phyloP scores from a whole-genome alignment of 2,797 vertebrate genomes.

The Heteromormyrus szaboi region DNA sequence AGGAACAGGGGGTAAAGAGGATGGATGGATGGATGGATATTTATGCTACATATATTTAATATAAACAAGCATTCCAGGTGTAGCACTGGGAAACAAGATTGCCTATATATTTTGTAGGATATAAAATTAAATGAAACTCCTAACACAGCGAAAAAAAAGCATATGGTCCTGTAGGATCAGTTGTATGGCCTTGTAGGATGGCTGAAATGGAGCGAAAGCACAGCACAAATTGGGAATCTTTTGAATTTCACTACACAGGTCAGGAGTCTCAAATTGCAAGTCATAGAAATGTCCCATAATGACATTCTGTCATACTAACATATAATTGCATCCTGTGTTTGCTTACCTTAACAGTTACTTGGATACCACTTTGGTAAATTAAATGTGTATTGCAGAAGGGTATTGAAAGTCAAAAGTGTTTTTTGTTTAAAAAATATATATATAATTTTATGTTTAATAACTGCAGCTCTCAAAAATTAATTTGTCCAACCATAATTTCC shows the following conservation, averaged over 20 bases:
- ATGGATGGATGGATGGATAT: background rate
- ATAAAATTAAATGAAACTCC: conserved; percentile 6
- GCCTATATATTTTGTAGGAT: background rate
- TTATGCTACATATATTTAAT: background rate
- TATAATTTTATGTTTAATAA: background rate
- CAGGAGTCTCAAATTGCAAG: background rate
- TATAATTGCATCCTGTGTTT: background rate
- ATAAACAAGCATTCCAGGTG: background rate
- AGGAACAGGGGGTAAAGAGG: background rate
- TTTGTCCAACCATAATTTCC: background rate
- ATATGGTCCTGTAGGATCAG: background rate
- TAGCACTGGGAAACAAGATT: background rate
- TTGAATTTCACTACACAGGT: background rate
- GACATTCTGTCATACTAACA: background rate
- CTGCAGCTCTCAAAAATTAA: background rate
- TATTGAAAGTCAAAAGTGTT: background rate
- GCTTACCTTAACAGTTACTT: background rate
- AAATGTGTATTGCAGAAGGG: background rate
- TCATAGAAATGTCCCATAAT: background rate
- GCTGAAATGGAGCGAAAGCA: background rate
- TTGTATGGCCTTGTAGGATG: background rate
- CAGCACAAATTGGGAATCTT: background rate
- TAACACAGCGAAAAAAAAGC: background rate
- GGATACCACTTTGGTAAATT: background rate
- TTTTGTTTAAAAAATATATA: background rate